Conservation (phyloP, 30 jellyfish, hydroid and myxozoan species). For the Turritopsis rubra region DNA sequence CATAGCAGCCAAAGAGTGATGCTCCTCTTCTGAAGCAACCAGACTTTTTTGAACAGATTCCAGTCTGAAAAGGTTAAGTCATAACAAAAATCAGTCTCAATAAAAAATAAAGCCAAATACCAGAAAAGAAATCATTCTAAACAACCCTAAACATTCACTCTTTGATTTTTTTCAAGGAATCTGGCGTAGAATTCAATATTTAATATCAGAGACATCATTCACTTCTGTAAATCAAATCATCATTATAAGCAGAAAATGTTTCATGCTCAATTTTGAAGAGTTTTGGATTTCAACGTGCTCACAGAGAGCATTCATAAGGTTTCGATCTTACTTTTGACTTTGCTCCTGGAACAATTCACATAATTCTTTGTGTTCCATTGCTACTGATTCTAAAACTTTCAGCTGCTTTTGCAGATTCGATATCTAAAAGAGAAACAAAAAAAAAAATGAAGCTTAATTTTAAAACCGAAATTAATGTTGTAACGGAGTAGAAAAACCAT, state of each 20-base stretch:
- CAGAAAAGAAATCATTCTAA: too few relatives aligned
- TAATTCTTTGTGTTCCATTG: slow-evolving; percentile 40
- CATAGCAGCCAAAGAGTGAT: slow-evolving; percentile 38
- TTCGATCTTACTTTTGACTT: slow-evolving; percentile 25
- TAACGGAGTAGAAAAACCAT: not conserved
- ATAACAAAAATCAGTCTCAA: not conserved
- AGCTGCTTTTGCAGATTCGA: slow-evolving; percentile 31
- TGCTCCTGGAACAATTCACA: slow-evolving; percentile 26
- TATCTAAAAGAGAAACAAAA: slow-evolving; percentile 16
- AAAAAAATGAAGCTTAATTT: too few relatives aligned
- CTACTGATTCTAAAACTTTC: slow-evolving; percentile 17
- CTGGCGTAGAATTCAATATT: too few relatives aligned
- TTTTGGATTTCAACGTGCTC: too few relatives aligned
- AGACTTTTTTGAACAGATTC: slow-evolving; percentile 26
- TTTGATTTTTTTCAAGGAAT: too few relatives aligned
- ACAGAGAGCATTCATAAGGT: too few relatives aligned
- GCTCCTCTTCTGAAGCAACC: slow-evolving; percentile 57
- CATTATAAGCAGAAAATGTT: too few relatives aligned
- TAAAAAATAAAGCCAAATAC: not conserved
- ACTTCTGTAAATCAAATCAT: too few relatives aligned
- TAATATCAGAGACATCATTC: too few relatives aligned
- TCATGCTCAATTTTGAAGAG: too few relatives aligned
- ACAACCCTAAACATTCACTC: too few relatives aligned
- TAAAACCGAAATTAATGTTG: not conserved
- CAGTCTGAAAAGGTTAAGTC: slow-evolving; percentile 21